phyloP scores from a whole-genome alignment of 30 jellyfish, hydroid and myxozoan species.

The Thelohanellus kitauei region DNA sequence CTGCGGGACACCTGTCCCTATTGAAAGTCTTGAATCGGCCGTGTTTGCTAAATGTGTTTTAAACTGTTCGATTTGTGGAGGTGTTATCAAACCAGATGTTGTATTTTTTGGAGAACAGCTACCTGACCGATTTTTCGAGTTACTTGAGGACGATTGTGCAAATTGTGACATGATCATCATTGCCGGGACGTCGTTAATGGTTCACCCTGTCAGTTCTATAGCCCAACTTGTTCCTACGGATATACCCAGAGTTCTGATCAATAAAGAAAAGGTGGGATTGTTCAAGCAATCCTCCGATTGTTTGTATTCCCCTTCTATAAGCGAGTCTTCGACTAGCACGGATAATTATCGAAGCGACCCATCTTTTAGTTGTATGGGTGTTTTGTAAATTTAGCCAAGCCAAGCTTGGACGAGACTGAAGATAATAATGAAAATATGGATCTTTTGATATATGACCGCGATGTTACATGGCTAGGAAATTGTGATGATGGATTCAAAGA shows the following conservation, averaged over 20 bases:
- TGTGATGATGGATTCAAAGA: conserved; percentile 49
- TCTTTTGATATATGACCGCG: conserved; percentile 5
- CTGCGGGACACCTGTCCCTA: conserved; percentile 4
- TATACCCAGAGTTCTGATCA: conserved; percentile 33
- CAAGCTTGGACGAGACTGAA: conserved; percentile 12
- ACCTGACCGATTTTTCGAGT: neutral
- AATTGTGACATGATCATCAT: conserved; percentile 24
- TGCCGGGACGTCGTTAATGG: conserved; percentile 39
- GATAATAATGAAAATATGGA: neutral
- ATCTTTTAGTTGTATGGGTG: conserved; percentile 12
- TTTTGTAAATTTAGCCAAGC: conserved; percentile 29
- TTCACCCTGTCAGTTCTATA: conserved; percentile 15
- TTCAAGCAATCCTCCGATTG: neutral
- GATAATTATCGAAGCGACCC: neutral
- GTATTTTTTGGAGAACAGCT: neutral
- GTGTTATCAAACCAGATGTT: neutral
- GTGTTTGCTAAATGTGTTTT: neutral
- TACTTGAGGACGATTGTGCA: conserved; percentile 10
- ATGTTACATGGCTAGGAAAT: conserved; percentile 22
- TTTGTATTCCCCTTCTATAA: neutral
- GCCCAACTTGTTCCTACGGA: conserved; percentile 8
- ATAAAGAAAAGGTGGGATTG: conserved; percentile 16
- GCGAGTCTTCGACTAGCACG: neutral
- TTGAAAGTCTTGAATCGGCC: neutral
- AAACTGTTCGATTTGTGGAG: neutral